These are phyloP conservation scores for Carcharodon carcharias DNA, from an alignment of 2,797 vertebrate genomes.

Conservation along the genomic window DNA sequence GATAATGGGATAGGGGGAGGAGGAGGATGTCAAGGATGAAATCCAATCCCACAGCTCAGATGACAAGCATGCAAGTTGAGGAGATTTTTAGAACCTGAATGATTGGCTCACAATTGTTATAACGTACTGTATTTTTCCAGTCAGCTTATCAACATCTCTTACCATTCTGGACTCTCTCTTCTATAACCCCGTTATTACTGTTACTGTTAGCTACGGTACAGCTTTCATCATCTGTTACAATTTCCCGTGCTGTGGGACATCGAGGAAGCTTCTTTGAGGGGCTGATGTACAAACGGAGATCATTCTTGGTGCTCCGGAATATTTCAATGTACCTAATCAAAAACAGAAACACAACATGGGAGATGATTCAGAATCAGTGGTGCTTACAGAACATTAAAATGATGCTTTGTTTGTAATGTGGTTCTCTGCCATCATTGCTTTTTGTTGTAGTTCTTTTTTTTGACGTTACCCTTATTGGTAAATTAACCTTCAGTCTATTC, in stretches of 20 bases:
- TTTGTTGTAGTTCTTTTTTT: neutral
- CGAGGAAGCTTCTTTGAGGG: neutral
- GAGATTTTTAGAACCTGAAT: neutral
- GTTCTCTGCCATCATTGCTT: neutral
- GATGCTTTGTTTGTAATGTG: neutral
- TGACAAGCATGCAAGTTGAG: neutral
- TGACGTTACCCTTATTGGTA: neutral
- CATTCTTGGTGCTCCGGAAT: constrained; percentile 67
- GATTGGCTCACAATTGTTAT: neutral
- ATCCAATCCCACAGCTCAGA: neutral
- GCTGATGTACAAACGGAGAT: constrained; percentile 48
- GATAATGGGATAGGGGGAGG: too few species aligned
- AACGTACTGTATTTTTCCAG: neutral
- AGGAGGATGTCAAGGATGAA: neutral
- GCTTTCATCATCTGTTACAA: neutral
- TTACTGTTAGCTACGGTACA: neutral
- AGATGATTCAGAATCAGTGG: neutral
- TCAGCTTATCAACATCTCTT: neutral
- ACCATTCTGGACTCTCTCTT: constrained; percentile 4
- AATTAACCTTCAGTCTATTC: neutral
- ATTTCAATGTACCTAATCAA: constrained; percentile 80
- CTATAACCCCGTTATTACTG: neutral
- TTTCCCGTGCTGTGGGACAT: neutral
- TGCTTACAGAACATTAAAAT: neutral
- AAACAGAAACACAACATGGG: neutral